Conservation (phyloP, 2,113 vertebrate species). For the Tachysurus fulvidraco region DNA sequence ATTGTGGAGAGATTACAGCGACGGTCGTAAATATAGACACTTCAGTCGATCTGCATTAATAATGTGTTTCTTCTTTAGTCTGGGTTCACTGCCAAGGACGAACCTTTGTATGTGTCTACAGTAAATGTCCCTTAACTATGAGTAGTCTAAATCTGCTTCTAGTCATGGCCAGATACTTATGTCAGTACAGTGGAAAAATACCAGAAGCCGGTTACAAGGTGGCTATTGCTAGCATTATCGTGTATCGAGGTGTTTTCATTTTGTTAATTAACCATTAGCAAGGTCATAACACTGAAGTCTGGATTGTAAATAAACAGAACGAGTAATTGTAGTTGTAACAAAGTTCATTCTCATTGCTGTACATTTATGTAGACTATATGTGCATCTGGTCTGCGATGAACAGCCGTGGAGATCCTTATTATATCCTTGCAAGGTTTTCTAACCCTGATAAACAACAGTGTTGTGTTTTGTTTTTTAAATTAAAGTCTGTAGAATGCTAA, state of each 20-base stretch:
- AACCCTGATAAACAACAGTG: too few species aligned
- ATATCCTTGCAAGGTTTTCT: neutral
- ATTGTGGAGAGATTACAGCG: conserved; percentile 9
- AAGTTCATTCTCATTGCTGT: neutral
- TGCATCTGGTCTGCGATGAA: neutral
- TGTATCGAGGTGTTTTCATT: neutral
- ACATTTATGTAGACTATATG: neutral
- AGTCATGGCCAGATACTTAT: neutral
- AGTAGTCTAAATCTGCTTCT: neutral
- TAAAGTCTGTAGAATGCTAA: neutral
- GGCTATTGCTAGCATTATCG: neutral
- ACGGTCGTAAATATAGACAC: conserved; percentile 20
- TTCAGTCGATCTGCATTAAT: neutral
- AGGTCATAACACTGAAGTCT: neutral
- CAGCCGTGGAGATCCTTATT: neutral
- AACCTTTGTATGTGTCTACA: neutral
- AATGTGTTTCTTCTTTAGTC: neutral
- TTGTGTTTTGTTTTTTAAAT: too few species aligned
- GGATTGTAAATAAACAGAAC: neutral
- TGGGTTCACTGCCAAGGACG: neutral
- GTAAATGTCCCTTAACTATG: neutral
- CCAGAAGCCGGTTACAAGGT: neutral
- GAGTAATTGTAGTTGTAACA: neutral
- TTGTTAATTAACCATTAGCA: neutral
- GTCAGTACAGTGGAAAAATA: neutral